Conservation (phyloP, 1,140 invertebrate species). For the Nasonia longicornis region DNA sequence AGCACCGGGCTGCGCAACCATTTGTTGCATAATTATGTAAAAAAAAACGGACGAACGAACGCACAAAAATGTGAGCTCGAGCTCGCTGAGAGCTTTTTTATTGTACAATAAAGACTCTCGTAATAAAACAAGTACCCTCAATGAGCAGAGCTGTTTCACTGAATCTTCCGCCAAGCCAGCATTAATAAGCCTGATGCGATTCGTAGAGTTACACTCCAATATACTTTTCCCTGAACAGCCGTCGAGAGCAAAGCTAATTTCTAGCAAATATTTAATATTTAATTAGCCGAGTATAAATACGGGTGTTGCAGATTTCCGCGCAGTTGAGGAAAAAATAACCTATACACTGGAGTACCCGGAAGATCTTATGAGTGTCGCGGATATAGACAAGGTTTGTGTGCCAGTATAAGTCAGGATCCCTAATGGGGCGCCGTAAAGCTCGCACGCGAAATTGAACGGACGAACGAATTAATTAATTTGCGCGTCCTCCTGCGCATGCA, state of each 20-base stretch:
- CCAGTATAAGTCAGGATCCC: not conserved
- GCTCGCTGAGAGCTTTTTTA: not conserved
- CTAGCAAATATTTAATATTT: not conserved
- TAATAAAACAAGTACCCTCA: not conserved
- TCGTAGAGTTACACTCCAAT: not conserved
- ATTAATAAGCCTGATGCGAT: not conserved
- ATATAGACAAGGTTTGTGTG: not conserved
- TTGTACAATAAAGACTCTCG: constrained; percentile 1
- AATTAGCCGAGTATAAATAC: too few relatives aligned
- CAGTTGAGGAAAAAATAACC: not conserved
- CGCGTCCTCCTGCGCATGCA: not conserved
- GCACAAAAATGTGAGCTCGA: not conserved
- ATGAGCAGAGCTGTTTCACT: not conserved
- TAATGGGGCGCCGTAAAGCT: constrained; percentile 10
- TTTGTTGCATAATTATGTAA: not conserved
- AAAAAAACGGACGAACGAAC: too few relatives aligned
- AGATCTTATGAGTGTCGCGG: not conserved
- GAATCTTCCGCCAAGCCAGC: not conserved
- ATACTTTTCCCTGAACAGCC: not conserved
- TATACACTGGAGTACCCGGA: not conserved
- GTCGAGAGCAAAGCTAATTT: not conserved
- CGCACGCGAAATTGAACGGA: constrained; percentile 13
- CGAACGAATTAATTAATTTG: constrained; percentile 35
- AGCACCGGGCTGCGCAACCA: not conserved
- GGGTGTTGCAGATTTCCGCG: not conserved